Percentiles rank a stretch among this genome's conserved stretches.
phyloP scores from a whole-genome alignment of 1,140 invertebrate species.

The Periplaneta americana region DNA sequence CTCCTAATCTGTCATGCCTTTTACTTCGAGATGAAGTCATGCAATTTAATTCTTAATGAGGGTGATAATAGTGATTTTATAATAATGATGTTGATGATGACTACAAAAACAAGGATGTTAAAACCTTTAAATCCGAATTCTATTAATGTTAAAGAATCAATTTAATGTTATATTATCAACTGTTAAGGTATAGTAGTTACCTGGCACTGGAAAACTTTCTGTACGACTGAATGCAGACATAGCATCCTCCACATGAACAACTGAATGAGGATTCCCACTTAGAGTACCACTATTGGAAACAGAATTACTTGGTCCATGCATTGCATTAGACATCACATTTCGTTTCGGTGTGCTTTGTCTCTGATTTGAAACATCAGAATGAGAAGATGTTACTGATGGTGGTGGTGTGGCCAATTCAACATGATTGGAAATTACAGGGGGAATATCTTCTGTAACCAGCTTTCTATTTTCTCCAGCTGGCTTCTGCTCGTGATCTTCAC shows the following conservation, averaged over 20 bases:
- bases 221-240: slow-evolving; percentile 36
- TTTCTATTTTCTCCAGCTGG: slow-evolving; percentile 15
- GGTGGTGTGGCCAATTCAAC: background rate
- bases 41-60: no score
- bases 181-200: no score
- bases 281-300: background rate
- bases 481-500: slow-evolving; percentile 38
- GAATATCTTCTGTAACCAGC: background rate
- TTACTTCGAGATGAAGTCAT: no score
- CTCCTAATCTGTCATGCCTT: no score
- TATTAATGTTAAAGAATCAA: no score
- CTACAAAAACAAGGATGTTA: no score
- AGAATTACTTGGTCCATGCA: background rate
- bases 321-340: no score
- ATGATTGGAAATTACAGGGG: background rate
- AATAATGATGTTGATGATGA: no score
- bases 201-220: slow-evolving; percentile 16
- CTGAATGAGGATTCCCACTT: slow-evolving; percentile 47
- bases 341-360: slow-evolving; percentile 13
- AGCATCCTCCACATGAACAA: slow-evolving; percentile 58
- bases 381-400: background rate
- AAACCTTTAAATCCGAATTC: no score
- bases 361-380: background rate
- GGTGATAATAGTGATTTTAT: no score
- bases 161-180: no score